phyloP scores from a whole-genome alignment of 2,113 vertebrate species.

The Anolis carolinensis region DNA sequence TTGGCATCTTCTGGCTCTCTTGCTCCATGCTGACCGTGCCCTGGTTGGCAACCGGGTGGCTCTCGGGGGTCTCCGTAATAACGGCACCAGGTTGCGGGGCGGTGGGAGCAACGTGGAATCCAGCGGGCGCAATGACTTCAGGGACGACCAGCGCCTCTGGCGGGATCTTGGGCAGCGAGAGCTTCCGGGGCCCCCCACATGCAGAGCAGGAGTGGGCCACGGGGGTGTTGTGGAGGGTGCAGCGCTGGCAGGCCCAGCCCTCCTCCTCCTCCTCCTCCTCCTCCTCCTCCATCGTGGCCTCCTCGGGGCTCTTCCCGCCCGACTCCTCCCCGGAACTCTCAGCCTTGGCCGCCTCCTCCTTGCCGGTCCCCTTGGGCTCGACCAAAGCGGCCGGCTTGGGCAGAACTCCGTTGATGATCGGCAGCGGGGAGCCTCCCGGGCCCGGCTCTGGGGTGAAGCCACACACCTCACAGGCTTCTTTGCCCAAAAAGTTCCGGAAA shows the following conservation, averaged over 20 bases:
- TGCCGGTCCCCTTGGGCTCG: conserved; percentile 78
- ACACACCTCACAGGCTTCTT: conserved; percentile 88
- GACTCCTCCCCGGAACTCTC: conserved; percentile 66
- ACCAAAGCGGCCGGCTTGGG: conserved; percentile 63
- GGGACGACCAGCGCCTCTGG: conserved; percentile 96
- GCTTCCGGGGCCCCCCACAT: conserved; percentile 92
- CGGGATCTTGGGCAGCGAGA: conserved; percentile 95
- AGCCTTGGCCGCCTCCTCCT: conserved; percentile 61
- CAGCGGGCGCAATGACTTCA: conserved; percentile 86
- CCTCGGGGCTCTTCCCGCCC: conserved; percentile 64
- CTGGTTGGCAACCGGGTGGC: conserved; percentile 72
- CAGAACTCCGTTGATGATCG: conserved; percentile 75
- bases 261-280: conserved; percentile 39
- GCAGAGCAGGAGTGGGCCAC: conserved; percentile 93
- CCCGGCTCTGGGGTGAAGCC: conserved; percentile 74
- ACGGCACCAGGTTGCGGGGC: conserved; percentile 66
- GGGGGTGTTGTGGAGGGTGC: conserved; percentile 92
- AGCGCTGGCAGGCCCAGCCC: conserved; percentile 93
- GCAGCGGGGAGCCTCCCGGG: conserved; percentile 62
- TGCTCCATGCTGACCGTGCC: conserved; percentile 74
- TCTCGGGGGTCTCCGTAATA: conserved; percentile 78
- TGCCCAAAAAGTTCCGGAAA: conserved; percentile 90
- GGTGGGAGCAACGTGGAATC: conserved; percentile 79
- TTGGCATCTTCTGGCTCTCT: conserved; percentile 61
- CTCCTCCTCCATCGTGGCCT: conserved; percentile 45